Percentiles rank a stretch among this genome's conserved stretches.
Evolutionary conservation across 1,140 invertebrate genomes (phyloP).

Genomic region (Lasioglossum albipes): DNA sequence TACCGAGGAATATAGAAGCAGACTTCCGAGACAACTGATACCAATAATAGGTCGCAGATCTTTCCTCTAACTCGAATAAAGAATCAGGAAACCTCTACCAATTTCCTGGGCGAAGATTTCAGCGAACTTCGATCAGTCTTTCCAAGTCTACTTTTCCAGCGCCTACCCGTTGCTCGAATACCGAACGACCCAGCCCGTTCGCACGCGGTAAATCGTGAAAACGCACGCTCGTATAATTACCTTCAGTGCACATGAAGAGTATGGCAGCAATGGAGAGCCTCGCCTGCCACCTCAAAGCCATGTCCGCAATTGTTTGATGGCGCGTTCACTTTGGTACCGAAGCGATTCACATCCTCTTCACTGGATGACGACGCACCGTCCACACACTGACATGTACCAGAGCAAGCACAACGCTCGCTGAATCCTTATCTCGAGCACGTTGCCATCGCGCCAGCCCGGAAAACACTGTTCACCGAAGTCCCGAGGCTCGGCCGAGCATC

Average conservation of each 20-base stretch:
- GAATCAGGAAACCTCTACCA: too few relatives aligned
- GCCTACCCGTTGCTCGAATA: too few relatives aligned
- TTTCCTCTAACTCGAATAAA: too few relatives aligned
- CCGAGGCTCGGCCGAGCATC: not conserved
- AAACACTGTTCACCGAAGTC: not conserved
- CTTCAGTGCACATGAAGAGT: constrained; percentile 79
- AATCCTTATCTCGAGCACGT: constrained; percentile 24
- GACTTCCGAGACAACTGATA: too few relatives aligned
- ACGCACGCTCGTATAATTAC: constrained; percentile 62
- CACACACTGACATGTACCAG: constrained; percentile 41
- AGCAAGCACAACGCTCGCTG: not conserved
- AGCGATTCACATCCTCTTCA: constrained; percentile 62
- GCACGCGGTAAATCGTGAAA: not conserved
- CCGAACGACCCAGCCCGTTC: not conserved
- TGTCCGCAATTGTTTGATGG: constrained; percentile 68
- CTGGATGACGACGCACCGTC: constrained; percentile 43
- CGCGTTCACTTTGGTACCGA: constrained; percentile 60
- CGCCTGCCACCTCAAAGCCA: constrained; percentile 79
- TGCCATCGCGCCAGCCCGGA: not conserved
- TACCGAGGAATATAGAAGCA: too few relatives aligned
- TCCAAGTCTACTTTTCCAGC: too few relatives aligned
- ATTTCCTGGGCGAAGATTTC: too few relatives aligned
- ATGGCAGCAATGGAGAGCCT: constrained; percentile 78
- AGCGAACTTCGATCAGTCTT: too few relatives aligned
- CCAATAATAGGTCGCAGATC: too few relatives aligned